Percentiles rank a stretch among this genome's conserved stretches.
phyloP scores from a whole-genome alignment of 2,797 vertebrate genomes.

The Alosa sapidissima region DNA sequence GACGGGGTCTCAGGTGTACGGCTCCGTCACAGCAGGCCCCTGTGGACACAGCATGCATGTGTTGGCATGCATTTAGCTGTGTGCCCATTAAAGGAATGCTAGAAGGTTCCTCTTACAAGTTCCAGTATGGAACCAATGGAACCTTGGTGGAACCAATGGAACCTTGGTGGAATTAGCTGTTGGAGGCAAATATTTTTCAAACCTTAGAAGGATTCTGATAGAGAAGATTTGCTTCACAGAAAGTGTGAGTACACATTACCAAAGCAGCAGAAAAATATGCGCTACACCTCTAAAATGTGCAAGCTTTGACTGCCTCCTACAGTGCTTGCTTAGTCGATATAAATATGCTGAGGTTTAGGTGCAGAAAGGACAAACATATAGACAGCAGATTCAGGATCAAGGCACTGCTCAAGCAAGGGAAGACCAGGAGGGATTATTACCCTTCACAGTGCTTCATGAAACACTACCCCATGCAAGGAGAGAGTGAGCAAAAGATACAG shows the following conservation, averaged over 20 bases:
- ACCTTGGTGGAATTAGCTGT: neutral
- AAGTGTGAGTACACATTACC: too few relatives aligned
- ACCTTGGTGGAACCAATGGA: neutral
- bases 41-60: too few relatives aligned
- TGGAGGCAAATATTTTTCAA: neutral
- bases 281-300: neutral
- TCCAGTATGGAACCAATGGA: neutral
- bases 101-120: neutral
- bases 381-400: neutral
- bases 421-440: neutral
- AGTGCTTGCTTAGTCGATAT: neutral
- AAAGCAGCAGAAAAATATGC: neutral
- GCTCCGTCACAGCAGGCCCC: neutral
- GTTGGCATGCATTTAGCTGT: neutral
- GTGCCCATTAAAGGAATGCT: neutral
- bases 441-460: neutral
- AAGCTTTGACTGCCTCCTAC: neutral
- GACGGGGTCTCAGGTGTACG: neutral
- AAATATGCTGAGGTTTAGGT: neutral
- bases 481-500: neutral
- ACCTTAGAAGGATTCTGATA: neutral
- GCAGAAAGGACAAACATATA: neutral
- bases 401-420: neutral
- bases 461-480: neutral
- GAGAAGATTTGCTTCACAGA: neutral